Evolutionary conservation across 1,140 invertebrate genomes (phyloP).

Genomic region (Drosophila elegans): DNA sequence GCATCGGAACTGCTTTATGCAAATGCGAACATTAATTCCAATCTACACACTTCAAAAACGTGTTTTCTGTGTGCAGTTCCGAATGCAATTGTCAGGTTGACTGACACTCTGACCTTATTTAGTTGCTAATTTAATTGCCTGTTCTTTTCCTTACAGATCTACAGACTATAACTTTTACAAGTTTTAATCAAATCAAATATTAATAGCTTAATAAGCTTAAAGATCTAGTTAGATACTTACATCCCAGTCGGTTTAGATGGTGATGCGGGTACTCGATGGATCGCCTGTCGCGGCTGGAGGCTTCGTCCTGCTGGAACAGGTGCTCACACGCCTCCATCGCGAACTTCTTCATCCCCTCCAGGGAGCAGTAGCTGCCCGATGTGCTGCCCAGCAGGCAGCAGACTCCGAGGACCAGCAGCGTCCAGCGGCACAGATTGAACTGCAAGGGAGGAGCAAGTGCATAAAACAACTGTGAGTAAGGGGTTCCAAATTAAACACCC

Average conservation of each 20-base stretch:
- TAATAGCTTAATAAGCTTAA: background rate
- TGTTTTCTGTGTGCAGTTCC: constrained; percentile 56
- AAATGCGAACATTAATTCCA: constrained; percentile 38
- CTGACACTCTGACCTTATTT: constrained; percentile 76
- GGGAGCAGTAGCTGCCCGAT: constrained; percentile 55
- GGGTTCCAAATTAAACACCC: constrained; percentile 31
- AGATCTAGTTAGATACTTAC: constrained; percentile 51
- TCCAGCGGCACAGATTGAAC: constrained; percentile 62
- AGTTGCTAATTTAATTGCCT: constrained; percentile 1
- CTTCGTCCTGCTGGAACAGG: constrained; percentile 68
- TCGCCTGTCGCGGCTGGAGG: constrained; percentile 50
- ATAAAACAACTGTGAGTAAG: constrained; percentile 16
- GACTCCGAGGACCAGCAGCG: constrained; percentile 46
- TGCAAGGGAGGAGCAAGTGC: constrained; percentile 26
- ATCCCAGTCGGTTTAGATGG: constrained; percentile 53
- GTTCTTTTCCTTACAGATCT: background rate
- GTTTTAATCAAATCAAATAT: too few species aligned
- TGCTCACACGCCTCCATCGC: constrained; percentile 79
- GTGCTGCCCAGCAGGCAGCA: constrained; percentile 48
- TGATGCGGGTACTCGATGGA: constrained; percentile 60
- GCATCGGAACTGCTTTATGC: constrained; percentile 68
- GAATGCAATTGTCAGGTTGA: constrained; percentile 61
- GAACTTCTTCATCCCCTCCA: constrained; percentile 75
- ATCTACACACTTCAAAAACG: constrained; percentile 30
- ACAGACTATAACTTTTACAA: too few species aligned